Evolutionary conservation across 2,797 vertebrate species (phyloP).

Genomic region (Ciconia nigra): DNA sequence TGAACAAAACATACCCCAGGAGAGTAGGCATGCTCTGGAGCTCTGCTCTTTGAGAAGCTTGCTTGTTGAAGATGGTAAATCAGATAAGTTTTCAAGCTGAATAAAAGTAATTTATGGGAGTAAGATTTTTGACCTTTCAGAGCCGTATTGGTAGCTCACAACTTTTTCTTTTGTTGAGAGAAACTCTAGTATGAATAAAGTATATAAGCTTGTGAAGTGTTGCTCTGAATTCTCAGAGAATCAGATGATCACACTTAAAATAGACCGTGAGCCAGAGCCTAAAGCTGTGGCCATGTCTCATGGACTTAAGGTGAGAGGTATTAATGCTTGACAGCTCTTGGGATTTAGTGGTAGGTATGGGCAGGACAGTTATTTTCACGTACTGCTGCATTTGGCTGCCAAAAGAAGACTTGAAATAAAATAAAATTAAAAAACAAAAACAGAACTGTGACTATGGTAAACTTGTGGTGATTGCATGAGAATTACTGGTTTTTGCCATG

Average conservation of each 20-base stretch:
- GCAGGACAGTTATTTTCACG: neutral
- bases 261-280: neutral
- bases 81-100: neutral
- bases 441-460: neutral
- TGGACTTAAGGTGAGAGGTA: neutral
- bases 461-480: neutral
- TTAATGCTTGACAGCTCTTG: neutral
- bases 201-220: neutral
- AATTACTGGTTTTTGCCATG: neutral
- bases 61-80: neutral
- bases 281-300: neutral
- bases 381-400: neutral
- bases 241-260: neutral
- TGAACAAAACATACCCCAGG: slow-evolving; percentile 10
- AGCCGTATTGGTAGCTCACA: neutral
- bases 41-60: neutral
- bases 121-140: neutral
- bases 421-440: no score
- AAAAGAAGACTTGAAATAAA: neutral
- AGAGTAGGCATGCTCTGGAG: neutral
- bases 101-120: neutral
- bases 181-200: neutral
- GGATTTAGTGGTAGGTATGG: neutral
- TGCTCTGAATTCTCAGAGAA: neutral
- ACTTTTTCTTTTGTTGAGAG: neutral